phyloP scores from a whole-genome alignment of 2,113 vertebrate genomes.

The Crypturellus undulatus region DNA sequence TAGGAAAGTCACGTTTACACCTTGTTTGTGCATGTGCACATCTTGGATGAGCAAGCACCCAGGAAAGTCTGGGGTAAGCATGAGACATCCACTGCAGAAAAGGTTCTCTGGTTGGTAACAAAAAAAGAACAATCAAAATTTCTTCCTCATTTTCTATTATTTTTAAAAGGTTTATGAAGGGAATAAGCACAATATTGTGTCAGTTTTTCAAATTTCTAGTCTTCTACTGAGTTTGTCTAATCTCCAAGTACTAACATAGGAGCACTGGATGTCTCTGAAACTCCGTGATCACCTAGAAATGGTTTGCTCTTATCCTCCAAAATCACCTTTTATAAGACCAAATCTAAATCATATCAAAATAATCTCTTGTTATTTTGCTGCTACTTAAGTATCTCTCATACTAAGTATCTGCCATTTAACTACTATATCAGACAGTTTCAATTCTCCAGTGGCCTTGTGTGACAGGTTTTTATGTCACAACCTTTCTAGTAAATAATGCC shows the following conservation, averaged over 20 bases:
- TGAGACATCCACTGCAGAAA: neutral
- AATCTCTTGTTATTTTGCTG: neutral
- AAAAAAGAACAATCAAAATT: neutral
- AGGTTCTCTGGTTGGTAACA: neutral
- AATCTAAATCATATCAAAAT: neutral
- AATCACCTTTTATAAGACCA: neutral
- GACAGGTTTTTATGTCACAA: neutral
- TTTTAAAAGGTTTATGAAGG: neutral
- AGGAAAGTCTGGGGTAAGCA: neutral
- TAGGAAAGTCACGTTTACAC: neutral
- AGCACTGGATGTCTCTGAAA: neutral
- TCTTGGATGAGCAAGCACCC: neutral
- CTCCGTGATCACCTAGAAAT: neutral
- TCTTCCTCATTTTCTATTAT: neutral
- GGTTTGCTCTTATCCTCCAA: neutral
- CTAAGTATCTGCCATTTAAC: neutral
- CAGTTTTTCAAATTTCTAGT: neutral
- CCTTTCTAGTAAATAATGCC: neutral
- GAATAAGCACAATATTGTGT: neutral
- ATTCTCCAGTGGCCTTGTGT: neutral
- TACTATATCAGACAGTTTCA: neutral
- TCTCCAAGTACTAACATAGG: neutral
- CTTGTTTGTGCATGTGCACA: neutral
- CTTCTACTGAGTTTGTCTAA: neutral
- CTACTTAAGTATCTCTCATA: neutral